phyloP scores from a whole-genome alignment of 2,797 vertebrate species.

The Lepilemur septentrionalis region DNA sequence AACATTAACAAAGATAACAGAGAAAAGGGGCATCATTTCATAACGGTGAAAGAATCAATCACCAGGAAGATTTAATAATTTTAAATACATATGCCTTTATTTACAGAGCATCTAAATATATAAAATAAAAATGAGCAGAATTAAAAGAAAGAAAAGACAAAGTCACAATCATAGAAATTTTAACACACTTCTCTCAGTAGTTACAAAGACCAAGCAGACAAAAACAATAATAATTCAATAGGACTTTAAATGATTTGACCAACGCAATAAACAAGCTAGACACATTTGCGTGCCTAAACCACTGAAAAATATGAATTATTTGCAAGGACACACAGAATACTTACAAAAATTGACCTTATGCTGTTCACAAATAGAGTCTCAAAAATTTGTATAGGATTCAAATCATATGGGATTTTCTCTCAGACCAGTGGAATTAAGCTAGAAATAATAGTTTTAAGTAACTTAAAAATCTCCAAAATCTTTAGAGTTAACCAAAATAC shows the following conservation, averaged over 20 bases:
- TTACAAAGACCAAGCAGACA: neutral
- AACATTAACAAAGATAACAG: neutral
- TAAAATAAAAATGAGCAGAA: neutral
- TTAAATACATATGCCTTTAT: neutral
- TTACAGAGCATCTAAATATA: neutral
- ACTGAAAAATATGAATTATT: neutral
- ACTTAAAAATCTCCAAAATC: neutral
- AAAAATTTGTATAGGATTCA: neutral
- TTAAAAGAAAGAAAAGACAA: neutral
- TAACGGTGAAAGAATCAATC: too few relatives aligned
- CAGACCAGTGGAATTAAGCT: neutral
- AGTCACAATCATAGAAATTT: neutral
- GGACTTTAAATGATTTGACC: neutral
- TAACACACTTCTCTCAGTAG: neutral
- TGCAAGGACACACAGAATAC: neutral
- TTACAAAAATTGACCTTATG: neutral
- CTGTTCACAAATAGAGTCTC: neutral
- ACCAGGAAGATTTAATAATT: neutral
- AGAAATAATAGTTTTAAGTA: neutral
- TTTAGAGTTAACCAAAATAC: neutral
- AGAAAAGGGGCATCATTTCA: neutral
- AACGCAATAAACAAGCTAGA: neutral
- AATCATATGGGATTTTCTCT: neutral
- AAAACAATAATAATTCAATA: neutral
- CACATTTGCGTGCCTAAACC: neutral